phyloP scores from a whole-genome alignment of 2,888 invertebrate species.

The Scrobipalpa costella region DNA sequence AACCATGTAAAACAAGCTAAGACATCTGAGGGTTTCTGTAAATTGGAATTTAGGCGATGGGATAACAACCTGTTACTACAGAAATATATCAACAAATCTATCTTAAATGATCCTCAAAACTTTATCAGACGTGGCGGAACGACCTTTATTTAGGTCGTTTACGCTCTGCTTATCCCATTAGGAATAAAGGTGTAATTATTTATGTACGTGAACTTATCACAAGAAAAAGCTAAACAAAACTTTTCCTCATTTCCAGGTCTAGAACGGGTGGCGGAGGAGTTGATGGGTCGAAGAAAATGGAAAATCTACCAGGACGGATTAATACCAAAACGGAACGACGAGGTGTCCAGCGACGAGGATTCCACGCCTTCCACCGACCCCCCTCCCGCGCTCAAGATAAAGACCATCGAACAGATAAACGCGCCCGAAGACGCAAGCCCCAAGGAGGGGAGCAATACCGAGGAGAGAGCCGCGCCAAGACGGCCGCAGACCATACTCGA shows the following conservation, averaged over 20 bases:
- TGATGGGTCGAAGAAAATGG: conserved; percentile 98
- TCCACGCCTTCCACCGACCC: conserved; percentile 74
- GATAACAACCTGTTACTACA: too few species aligned
- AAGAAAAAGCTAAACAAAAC: too few species aligned
- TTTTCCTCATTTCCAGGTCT: conserved; percentile 84
- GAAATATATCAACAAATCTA: too few species aligned
- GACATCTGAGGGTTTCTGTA: too few species aligned
- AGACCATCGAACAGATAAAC: conserved; percentile 79
- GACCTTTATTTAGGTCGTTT: too few species aligned
- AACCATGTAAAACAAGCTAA: too few species aligned
- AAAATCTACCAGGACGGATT: conserved; percentile 93
- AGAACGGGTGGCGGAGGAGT: conserved; percentile 98
- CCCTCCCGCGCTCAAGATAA: conserved; percentile 75
- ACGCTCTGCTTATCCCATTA: too few species aligned
- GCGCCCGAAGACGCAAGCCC: conserved; percentile 61
- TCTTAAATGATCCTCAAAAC: too few species aligned
- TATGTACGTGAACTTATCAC: too few species aligned
- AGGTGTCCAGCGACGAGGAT: conserved; percentile 71
- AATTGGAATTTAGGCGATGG: too few species aligned
- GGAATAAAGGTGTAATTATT: too few species aligned
- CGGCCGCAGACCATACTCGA: conserved; percentile 78
- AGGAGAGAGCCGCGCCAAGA: conserved; percentile 33
- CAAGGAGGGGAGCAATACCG: conserved; percentile 37
- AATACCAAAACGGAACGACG: conserved; percentile 72
- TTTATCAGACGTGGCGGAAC: too few species aligned